phyloP scores from a whole-genome alignment of 1,140 invertebrate genomes.

The Condylostylus longicornis region DNA sequence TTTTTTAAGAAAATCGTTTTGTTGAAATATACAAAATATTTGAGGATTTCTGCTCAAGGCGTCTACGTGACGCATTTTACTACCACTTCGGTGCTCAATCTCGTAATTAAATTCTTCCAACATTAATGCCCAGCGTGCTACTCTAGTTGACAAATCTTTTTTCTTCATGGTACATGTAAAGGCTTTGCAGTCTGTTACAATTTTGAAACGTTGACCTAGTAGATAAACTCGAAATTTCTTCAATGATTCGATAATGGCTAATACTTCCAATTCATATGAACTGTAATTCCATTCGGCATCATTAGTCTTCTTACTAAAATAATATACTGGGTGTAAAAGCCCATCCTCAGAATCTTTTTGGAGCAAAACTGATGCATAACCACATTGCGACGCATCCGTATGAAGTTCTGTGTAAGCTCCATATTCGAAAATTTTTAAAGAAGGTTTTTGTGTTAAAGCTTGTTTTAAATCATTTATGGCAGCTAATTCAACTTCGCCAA shows the following conservation, averaged over 20 bases:
- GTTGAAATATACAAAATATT: no score
- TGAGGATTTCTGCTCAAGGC: slow-evolving; percentile 10
- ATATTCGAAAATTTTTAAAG: slow-evolving; percentile 10
- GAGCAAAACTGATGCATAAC: slow-evolving; percentile 20
- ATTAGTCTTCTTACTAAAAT: slow-evolving; percentile 17
- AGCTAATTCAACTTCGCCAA: slow-evolving; percentile 4
- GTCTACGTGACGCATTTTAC: slow-evolving; percentile 16
- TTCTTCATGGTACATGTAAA: slow-evolving; percentile 18
- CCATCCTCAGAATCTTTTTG: slow-evolving; percentile 11
- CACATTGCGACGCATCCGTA: slow-evolving; percentile 19
- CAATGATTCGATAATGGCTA: slow-evolving; percentile 14
- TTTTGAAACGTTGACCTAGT: slow-evolving; percentile 2
- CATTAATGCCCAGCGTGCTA: slow-evolving; percentile 12
- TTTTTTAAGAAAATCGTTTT: no score
- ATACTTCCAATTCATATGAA: slow-evolving; percentile 16
- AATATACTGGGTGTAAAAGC: slow-evolving; percentile 18
- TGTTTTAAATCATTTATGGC: slow-evolving; percentile 9
- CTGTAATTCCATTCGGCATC: slow-evolving; percentile 18
- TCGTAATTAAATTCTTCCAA: slow-evolving; percentile 13
- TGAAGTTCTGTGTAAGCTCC: slow-evolving; percentile 11
- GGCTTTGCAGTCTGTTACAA: slow-evolving; percentile 18
- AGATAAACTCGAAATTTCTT: slow-evolving; percentile 13
- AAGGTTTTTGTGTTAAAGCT: slow-evolving; percentile 7
- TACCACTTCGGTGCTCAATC: slow-evolving; percentile 12
- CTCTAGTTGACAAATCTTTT: background rate